Evolutionary conservation across 2,113 vertebrate species (phyloP), one percentile per base, ranked within the genome.

Genomic region (Heptranchias perlo): DNA sequence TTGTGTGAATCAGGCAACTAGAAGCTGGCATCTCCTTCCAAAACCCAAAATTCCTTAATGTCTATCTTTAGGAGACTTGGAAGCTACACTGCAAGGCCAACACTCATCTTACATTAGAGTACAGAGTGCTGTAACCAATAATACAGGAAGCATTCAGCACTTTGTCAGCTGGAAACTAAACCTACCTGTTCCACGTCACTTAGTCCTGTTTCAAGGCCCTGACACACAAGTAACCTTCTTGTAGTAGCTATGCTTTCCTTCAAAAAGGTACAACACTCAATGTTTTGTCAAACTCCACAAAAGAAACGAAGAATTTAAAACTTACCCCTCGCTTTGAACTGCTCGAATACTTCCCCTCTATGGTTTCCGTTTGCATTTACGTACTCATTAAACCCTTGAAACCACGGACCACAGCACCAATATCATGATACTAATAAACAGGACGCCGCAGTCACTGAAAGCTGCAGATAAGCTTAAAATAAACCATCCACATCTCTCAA

Each of bases 351-450:
- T 65, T 65, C n/a, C n/a, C 49, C 13, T 91, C 13, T 11, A 13
- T 94, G 11, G 62, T 67, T 95, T 95, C 93, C 93, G 93, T 47
- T 95, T 95, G 93, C 61, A 69, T 18, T 47, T 31, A 47, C 25
- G 23, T 28, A 23, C 64, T 44, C 35, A 67, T 25, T 23, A 7
- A 67, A 94, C 4, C 0, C 21, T 16, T 47, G 28, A 31, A 95
- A 95, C 93, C 93, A 95, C 93, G 67, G 64, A 69, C 64, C 93
- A 95, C 93, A 69, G 44, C 18, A 69, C 23, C 18, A 65, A 94
- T 94, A 47, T 65, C 8, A 1, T 69, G 64, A 52, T 49, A 28
- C 52, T 58, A 0, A 4, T 31, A 54, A 25, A 58, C 39, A 31
- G 61, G n/a, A 4, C 3, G 69, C 65, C 39, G 52, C 58, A 62